A percentile compares a stretch with the other conserved stretches of the same genome.
phyloP scores from a whole-genome alignment of 2,888 invertebrate genomes.

The Oscheius sp. region DNA sequence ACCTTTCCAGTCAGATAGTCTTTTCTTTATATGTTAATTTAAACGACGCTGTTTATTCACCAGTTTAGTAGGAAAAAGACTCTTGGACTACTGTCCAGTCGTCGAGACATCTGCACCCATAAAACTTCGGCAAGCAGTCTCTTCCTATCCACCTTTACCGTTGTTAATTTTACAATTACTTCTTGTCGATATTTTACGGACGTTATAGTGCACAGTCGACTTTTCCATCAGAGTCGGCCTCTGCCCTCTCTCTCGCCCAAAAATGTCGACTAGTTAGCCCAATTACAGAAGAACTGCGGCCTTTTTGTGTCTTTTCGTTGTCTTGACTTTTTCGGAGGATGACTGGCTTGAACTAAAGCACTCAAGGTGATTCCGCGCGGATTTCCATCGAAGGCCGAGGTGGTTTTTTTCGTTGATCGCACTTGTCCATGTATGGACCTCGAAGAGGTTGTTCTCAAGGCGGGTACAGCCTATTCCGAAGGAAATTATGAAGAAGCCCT shows the following conservation, averaged over 20 bases:
- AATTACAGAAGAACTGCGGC: not conserved
- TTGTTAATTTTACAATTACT: too few species aligned
- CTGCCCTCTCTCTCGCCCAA: too few species aligned
- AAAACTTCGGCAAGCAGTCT: too few species aligned
- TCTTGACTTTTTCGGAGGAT: not conserved
- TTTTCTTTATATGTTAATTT: constrained; percentile 8
- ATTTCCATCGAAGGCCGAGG: constrained; percentile 24
- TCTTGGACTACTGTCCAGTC: too few species aligned
- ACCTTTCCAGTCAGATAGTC: not conserved
- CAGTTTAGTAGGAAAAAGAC: too few species aligned
- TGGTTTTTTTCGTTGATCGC: constrained; percentile 1
- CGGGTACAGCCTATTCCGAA: constrained; percentile 51
- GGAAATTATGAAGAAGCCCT: constrained; percentile 41
- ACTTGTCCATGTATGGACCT: constrained; percentile 18
- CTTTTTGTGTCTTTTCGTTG: not conserved
- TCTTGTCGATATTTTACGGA: too few species aligned
- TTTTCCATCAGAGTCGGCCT: too few species aligned
- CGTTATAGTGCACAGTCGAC: too few species aligned
- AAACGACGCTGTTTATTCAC: not conserved
- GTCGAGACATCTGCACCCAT: too few species aligned
- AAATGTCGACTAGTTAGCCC: not conserved
- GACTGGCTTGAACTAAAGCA: constrained; percentile 18
- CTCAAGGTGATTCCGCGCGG: constrained; percentile 32
- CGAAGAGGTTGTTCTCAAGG: constrained; percentile 29
- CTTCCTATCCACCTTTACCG: too few species aligned